Evolutionary conservation across 2,797 vertebrate species (phyloP), one percentile per base, ranked within the genome.

Genomic region (Mareca penelope): DNA sequence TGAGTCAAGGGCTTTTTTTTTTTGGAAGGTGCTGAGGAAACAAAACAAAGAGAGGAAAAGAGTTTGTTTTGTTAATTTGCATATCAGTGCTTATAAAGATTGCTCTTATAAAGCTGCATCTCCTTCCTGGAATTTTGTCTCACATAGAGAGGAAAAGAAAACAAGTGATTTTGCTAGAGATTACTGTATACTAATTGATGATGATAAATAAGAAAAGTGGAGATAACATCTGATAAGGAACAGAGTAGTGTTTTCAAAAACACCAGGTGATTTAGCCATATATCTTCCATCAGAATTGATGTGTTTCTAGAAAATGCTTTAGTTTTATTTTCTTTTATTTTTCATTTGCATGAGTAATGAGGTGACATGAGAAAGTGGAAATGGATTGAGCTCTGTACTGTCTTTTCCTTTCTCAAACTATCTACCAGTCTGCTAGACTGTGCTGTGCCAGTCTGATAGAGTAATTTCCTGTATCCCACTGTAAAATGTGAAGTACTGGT

Each of bases 1-100:
- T 0, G 4, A 85, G 52, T 76, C 59, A 76, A 80, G 12, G 44
- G 46, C 37, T 42, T 40, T 40, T 40, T 40, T 42, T 92, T 69
- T 92, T 72, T 86, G 44, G 31, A 88, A 87, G 68, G 57, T 78
- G 33, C 71, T 77, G 88, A 88, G 42, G 56, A 83, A 92, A 64
- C 53, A 77, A 61, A 81, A 73, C 22, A 61, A 64, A 85, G 44
- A 61, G 40, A 85, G 55, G 35, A 40, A 61, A 80, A 16, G 15
- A 5, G 4, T 1, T 56, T 57, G 16, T 29, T 90, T 71, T 57
- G 50, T 63, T 86, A 46, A 84, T 93, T 94, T 86, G 28, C 31
- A n/a, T 89, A 88, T 81, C 75, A 85, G 6, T 70, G 46, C 31
- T 59, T 40, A 31, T 70, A 86, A 93, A 65, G 13, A 71, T 56